A percentile compares a stretch with the other conserved stretches of the same genome.
Conservation (phyloP, 2,113 vertebrate species). For the Phainopepla nitens region DNA sequence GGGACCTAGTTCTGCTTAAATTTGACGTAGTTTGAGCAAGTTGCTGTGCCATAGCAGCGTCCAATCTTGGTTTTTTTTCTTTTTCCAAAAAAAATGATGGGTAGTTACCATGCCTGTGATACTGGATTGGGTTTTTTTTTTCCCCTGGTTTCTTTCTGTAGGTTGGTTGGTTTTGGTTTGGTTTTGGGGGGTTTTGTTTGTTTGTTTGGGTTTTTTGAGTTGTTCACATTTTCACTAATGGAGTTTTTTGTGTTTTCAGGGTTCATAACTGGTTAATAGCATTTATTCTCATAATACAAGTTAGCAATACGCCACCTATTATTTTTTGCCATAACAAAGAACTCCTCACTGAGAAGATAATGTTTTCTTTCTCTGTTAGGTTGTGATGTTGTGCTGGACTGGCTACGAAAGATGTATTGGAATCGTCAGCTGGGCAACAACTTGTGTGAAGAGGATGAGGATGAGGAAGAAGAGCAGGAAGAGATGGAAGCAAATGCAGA, state of each 20-base stretch:
- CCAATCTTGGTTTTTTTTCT: background rate
- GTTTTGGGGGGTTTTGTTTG: fast-evolving
- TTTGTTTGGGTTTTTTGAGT: background rate
- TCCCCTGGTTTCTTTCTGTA: background rate
- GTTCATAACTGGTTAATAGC: background rate
- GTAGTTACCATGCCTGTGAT: background rate
- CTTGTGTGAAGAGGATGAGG: conserved; percentile 72
- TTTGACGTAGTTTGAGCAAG: background rate
- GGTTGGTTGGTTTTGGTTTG: background rate
- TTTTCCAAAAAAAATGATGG: background rate
- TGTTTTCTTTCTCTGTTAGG: conserved; percentile 58
- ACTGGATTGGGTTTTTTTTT: fast-evolving
- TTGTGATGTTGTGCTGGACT: conserved; percentile 88
- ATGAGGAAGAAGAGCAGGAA: conserved; percentile 71
- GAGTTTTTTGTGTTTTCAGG: background rate
- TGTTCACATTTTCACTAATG: background rate
- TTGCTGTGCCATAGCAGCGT: background rate
- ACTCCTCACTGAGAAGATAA: background rate
- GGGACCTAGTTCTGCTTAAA: background rate
- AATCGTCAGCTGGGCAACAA: conserved; percentile 85
- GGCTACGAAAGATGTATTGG: conserved; percentile 93
- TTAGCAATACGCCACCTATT: background rate
- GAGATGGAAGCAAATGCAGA: background rate
- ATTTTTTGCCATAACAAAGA: background rate
- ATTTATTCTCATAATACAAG: background rate